Evolutionary conservation across 2,888 invertebrate genomes (phyloP), one percentile per base, ranked within the genome.

Genomic region (Campoletis raptor): DNA sequence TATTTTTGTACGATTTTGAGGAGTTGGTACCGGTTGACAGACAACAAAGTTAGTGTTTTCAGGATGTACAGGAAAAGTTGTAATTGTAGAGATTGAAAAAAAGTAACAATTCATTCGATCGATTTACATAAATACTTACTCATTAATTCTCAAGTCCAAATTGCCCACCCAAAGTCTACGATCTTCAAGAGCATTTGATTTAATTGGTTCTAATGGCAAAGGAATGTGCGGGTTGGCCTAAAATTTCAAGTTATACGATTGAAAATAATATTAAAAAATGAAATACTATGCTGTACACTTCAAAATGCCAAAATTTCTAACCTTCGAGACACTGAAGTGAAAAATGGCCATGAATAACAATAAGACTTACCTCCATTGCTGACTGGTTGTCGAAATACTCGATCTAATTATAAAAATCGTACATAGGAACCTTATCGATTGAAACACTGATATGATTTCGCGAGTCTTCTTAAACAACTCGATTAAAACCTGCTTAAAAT

Each of bases 1-100:
- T 97, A 97, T 96, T 97, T 97, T 96, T 98, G 98, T 95, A 98
- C 96, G 95, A 99, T 96, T 98, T 99, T 99, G 95, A 99, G 96
- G 96, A 99, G 96, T 96, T 98, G 97, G 97, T 97, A 98, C 98
- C 98, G 96, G 97, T 97, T 97, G 96, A 95, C 92, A 95, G 94
- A 94, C 88, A 90, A 88, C 90, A 90, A 88, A 88, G 85, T 92
- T 92, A 91, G 91, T 91, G 90, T 91, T 87, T 89, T 80, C 79
- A 80, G 83, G 74, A 84, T 52, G 85, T 79, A 81, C 77, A 73
- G 54, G 78, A 8, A 77, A 61, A 30, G 12, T 61, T 6, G 40
- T 73, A 36, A 61, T 76, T 45, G 80, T 24, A 18, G 9, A 61
- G 1, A 21, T 57, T 40, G 9, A 5, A 70, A 37, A 61, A n/a